These are phyloP conservation scores for Caenorhabditis sp. DNA, from an alignment of 2,888 invertebrate genomes.

Conservation along the genomic window DNA sequence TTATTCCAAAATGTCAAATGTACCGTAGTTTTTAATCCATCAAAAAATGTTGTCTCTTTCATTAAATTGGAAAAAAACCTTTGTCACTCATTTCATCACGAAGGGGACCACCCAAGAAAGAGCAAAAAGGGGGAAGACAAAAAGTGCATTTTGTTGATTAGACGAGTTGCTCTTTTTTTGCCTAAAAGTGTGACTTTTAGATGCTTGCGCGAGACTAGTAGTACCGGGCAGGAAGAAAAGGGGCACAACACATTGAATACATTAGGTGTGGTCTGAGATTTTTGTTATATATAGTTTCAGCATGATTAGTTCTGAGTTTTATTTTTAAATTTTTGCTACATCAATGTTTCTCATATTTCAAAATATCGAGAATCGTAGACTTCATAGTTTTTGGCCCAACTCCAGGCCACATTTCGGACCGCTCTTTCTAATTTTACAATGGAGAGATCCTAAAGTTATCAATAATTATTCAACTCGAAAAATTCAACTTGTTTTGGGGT, in stretches of 20 bases:
- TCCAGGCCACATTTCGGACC: too few relatives aligned
- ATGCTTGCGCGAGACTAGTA: background rate
- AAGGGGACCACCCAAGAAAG: background rate
- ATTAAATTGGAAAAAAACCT: background rate
- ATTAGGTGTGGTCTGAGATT: background rate
- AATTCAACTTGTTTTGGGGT: too few relatives aligned
- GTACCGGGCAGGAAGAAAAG: background rate
- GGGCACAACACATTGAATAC: background rate
- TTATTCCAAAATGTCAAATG: too few relatives aligned
- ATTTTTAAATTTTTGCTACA: background rate
- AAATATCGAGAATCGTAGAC: too few relatives aligned
- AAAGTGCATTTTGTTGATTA: constrained; percentile 1
- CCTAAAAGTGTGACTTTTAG: background rate
- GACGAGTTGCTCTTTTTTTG: background rate
- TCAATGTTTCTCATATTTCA: too few relatives aligned
- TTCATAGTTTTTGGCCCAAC: too few relatives aligned
- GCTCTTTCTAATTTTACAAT: too few relatives aligned
- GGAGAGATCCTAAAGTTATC: too few relatives aligned
- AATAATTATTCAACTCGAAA: too few relatives aligned
- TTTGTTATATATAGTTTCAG: background rate
- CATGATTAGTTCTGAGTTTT: background rate
- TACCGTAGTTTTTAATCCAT: background rate
- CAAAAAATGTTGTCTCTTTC: background rate
- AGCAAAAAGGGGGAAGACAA: background rate
- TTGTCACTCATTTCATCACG: background rate